Evolutionary conservation across 1,140 invertebrate genomes (phyloP), one percentile per base, ranked within the genome.

Genomic region (Bombus balteatus): DNA sequence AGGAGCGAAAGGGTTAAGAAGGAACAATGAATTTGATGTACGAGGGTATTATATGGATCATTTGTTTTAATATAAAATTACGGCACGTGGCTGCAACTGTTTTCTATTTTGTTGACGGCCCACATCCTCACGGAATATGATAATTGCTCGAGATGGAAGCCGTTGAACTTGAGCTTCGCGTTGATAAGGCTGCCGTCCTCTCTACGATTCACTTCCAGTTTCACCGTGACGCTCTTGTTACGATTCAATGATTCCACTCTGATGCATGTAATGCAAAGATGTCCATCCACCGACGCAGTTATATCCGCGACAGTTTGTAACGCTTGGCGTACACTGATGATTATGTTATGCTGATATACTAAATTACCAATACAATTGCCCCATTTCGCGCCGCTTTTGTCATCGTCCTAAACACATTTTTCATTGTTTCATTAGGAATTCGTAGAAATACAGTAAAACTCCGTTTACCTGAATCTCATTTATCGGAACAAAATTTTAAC

Each of bases 311-410:
- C 76, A 18, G 85, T 13, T 6, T 62, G 66, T 18, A 84, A 83
- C 12, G 85, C 37, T 9, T 88, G 88, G 47, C 83, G 84, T 43
- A 87, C 37, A 25, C 81, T 73, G 13, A 93, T 41, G 9, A 80
- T 65, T n/a, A 93, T 41, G 47, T 94, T 93, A 70, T 94, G 92
- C 32, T 89, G 88, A 43, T 93, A 93, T 3, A 94, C 43, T 13
- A 92, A 37, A 32, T 53, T 88, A 9, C 86, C 88, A 13, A 80
- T 57, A 32, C 89, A 90, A 1, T 1, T 41, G 1, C 89, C 88
- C 75, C 82, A 90, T 57, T 22, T 66, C 6, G 37, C 15, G 1
- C 28, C 41, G 12, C 10, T 41, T 22, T 13, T 15, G 32, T 1
- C 8, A 25, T 25, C 25, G 2, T 47, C 22, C 81, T 85, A 22